These are phyloP conservation scores for Epinephelus coioides DNA, from an alignment of 2,797 vertebrate genomes.

Conservation along the genomic window DNA sequence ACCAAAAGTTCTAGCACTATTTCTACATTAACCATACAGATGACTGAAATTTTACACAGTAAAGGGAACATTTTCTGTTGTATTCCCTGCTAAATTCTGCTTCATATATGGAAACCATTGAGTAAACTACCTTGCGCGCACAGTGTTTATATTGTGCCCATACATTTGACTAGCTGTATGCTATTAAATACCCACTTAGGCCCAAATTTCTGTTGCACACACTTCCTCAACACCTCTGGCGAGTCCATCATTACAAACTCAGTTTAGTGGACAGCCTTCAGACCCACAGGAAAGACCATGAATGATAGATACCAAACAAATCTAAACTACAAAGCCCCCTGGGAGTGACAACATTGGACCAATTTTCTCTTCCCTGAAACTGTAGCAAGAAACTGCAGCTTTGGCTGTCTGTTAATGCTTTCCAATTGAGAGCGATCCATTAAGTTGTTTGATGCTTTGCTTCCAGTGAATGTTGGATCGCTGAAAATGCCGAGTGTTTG, in stretches of 20 bases:
- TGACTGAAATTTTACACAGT: background rate
- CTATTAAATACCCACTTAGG: constrained; percentile 3
- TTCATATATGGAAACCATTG: background rate
- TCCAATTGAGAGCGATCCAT: constrained; percentile 27
- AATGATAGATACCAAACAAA: constrained; percentile 18
- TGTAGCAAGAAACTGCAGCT: background rate
- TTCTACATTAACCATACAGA: too few species aligned
- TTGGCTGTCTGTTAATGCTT: constrained; percentile 15
- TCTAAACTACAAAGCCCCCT: constrained; percentile 20
- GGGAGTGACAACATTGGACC: background rate
- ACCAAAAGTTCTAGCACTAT: background rate
- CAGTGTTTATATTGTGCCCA: background rate
- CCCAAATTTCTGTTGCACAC: background rate
- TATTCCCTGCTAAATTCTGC: background rate
- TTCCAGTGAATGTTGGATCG: constrained; percentile 4
- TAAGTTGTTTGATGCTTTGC: constrained; percentile 8
- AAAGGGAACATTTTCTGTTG: too few species aligned
- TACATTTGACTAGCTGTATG: background rate
- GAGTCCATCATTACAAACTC: constrained; percentile 24
- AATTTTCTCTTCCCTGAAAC: constrained; percentile 11
- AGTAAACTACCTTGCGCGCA: background rate
- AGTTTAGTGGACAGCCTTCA: constrained; percentile 17
- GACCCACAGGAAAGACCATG: constrained; percentile 20
- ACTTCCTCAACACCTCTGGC: background rate
- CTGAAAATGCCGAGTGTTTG: constrained; percentile 14